Evolutionary conservation across 2,888 invertebrate species (phyloP).

Genomic region (Mythimna pallens): DNA sequence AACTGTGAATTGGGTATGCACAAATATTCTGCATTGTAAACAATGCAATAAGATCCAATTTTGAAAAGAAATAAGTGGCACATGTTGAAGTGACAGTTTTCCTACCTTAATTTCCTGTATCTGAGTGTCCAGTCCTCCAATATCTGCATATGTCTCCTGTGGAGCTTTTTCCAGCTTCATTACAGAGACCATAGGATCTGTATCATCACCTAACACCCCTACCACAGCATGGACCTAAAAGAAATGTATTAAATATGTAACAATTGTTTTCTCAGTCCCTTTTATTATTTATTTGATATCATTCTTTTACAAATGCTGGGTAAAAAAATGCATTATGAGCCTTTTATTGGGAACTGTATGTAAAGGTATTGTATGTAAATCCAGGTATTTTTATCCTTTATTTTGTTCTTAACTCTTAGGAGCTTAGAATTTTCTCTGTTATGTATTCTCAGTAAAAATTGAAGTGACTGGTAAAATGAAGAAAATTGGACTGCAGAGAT

Average conservation of each 20-base stretch:
- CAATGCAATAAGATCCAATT: background rate
- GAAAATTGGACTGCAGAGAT: no score
- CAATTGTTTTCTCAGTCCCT: background rate
- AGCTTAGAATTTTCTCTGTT: no score
- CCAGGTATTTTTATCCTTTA: background rate
- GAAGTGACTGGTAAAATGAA: no score
- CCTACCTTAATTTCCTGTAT: conserved; percentile 93
- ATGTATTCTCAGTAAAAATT: no score
- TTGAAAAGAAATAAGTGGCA: background rate
- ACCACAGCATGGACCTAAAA: conserved; percentile 98
- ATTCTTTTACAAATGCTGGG: background rate
- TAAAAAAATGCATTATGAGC: no score
- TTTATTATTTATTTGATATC: background rate
- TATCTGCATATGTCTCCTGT: conserved; percentile 99
- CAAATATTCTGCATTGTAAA: background rate
- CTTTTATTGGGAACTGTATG: background rate
- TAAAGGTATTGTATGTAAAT: background rate
- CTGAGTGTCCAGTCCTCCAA: conserved; percentile 99
- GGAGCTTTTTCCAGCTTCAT: conserved; percentile 99
- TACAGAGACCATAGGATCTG: conserved; percentile 99
- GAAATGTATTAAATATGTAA: background rate
- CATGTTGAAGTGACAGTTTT: background rate
- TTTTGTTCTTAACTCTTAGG: no score
- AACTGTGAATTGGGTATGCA: no score
- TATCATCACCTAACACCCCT: conserved; percentile 99